Conservation (phyloP, 1,140 invertebrate species). For the Drosophila sp. region DNA sequence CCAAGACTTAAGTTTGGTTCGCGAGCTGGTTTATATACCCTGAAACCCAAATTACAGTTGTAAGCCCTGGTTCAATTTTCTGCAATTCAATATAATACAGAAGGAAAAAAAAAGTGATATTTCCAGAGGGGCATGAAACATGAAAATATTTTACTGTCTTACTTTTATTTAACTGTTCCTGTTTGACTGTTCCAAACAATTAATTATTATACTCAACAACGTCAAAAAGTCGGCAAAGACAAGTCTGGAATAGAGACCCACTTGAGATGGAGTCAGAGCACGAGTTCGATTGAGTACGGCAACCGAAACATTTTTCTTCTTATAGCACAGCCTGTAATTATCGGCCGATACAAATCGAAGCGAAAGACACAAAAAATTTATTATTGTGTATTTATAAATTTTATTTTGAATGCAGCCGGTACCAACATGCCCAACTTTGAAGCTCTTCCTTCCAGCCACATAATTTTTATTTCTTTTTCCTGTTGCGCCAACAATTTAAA, state of each 20-base stretch:
- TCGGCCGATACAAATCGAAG: slow-evolving; percentile 79
- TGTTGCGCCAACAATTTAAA: slow-evolving; percentile 39
- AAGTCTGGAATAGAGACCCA: slow-evolving; percentile 12
- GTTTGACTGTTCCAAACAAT: slow-evolving; percentile 54
- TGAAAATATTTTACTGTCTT: not conserved
- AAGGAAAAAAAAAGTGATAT: too few relatives aligned
- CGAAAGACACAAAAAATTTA: slow-evolving; percentile 78
- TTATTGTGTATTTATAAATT: slow-evolving; percentile 81
- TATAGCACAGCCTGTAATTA: slow-evolving; percentile 73
- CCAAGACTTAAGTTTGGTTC: too few relatives aligned
- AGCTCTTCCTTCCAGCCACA: slow-evolving; percentile 28
- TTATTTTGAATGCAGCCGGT: slow-evolving; percentile 53
- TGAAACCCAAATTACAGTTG: too few relatives aligned
- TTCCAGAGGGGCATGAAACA: too few relatives aligned
- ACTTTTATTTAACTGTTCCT: slow-evolving; percentile 15
- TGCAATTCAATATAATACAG: too few relatives aligned
- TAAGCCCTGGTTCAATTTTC: too few relatives aligned
- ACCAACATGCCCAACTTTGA: slow-evolving; percentile 17
- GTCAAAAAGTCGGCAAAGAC: slow-evolving; percentile 56
- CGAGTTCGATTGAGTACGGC: slow-evolving; percentile 20
- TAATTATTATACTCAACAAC: slow-evolving; percentile 56
- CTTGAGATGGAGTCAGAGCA: slow-evolving; percentile 1
- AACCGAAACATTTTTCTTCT: slow-evolving; percentile 66
- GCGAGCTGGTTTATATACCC: too few relatives aligned
- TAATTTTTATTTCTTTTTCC: slow-evolving; percentile 33